A percentile compares a stretch with the other conserved stretches of the same genome.
Evolutionary conservation across 2,797 vertebrate genomes (phyloP).

Genomic region (Erithacus rubecula): DNA sequence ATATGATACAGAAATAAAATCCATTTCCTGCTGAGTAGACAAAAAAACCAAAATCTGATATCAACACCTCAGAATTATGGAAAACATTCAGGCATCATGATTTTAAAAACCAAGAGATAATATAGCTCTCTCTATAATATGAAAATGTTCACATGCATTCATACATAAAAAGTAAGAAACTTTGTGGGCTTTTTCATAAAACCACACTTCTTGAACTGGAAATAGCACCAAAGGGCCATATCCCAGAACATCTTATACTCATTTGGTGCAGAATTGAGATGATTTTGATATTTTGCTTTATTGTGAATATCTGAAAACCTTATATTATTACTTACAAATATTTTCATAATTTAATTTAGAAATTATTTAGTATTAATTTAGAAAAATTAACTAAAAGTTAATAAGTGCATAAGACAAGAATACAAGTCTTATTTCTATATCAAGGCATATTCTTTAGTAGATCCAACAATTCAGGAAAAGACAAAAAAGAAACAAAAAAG

Average conservation of each 20-base stretch:
- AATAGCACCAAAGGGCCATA: not conserved
- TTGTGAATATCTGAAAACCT: not conserved
- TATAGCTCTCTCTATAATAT: not conserved
- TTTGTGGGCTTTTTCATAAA: not conserved
- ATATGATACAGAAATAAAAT: slow-evolving; percentile 5
- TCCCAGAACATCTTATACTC: not conserved
- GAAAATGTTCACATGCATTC: not conserved
- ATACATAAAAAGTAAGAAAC: not conserved
- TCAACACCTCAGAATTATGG: not conserved
- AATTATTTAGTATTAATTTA: not conserved
- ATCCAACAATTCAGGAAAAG: not conserved
- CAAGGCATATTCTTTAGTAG: not conserved
- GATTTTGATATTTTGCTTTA: not conserved
- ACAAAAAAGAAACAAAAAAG: not conserved
- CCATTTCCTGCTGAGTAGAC: slow-evolving; percentile 9
- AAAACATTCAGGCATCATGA: not conserved
- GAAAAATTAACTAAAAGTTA: not conserved
- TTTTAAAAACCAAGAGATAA: not conserved
- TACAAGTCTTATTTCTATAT: not conserved
- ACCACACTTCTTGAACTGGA: not conserved
- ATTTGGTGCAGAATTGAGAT: not conserved
- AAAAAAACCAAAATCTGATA: not conserved
- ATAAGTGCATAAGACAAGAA: not conserved
- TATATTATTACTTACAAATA: not conserved
- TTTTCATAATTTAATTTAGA: not conserved